Evolutionary conservation across 1,140 invertebrate genomes (phyloP).

Genomic region (Bombus polaris): DNA sequence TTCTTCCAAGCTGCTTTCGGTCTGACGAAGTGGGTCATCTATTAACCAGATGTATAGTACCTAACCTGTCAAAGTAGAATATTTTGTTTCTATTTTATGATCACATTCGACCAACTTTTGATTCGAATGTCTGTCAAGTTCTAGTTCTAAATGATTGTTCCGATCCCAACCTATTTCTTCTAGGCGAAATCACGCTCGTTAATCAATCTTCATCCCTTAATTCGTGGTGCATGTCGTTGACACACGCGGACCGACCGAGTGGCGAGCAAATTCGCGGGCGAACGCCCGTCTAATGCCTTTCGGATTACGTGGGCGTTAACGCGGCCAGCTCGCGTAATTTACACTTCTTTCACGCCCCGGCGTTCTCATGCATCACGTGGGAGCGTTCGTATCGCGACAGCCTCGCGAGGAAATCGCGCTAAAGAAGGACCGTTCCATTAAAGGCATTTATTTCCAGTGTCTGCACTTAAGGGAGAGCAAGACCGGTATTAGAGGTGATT

Average conservation of each 20-base stretch:
- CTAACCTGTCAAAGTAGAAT: background rate
- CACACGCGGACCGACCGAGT: background rate
- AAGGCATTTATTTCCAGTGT: conserved; percentile 61
- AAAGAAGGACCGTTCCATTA: conserved; percentile 51
- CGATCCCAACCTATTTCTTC: background rate
- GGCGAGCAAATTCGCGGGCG: background rate
- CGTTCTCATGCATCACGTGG: conserved; percentile 9
- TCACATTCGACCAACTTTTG: background rate
- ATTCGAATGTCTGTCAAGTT: background rate
- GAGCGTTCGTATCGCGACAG: background rate
- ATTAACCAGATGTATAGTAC: too few relatives aligned
- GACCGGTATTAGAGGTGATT: conserved; percentile 59
- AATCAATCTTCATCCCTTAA: background rate
- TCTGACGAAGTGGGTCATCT: background rate
- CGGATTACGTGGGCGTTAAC: conserved; percentile 27
- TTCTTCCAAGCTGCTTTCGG: background rate
- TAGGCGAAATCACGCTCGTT: background rate
- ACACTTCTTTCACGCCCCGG: conserved; percentile 5
- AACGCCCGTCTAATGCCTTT: background rate
- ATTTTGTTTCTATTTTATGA: background rate
- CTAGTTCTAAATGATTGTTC: background rate
- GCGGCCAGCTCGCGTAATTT: conserved; percentile 17
- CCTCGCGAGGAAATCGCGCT: conserved; percentile 26
- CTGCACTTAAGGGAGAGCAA: conserved; percentile 55
- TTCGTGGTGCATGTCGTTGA: background rate